phyloP scores from a whole-genome alignment of 2,797 vertebrate genomes.

The Jordanella pulchra region DNA sequence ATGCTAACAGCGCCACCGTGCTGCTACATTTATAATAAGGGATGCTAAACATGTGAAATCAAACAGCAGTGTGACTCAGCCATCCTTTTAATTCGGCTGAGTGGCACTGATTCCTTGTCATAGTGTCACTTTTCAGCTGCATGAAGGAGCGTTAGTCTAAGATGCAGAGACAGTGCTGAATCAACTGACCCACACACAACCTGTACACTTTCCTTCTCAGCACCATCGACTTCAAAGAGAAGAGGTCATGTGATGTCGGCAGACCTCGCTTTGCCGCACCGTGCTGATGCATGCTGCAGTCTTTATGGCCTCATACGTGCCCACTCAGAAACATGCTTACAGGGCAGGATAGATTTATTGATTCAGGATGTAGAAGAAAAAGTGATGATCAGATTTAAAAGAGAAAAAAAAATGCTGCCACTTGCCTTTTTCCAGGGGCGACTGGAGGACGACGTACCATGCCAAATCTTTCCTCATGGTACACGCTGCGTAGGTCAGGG shows the following conservation, averaged over 20 bases:
- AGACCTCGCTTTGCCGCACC: conserved; percentile 39
- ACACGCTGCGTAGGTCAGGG: conserved; percentile 3
- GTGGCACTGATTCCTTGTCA: conserved; percentile 35
- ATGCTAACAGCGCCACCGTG: not conserved
- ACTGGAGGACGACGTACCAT: conserved; percentile 4
- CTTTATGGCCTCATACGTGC: conserved; percentile 6
- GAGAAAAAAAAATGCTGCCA: conserved; percentile 19
- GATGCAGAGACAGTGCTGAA: conserved; percentile 58
- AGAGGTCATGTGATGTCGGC: conserved; percentile 14
- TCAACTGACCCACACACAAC: conserved; percentile 33
- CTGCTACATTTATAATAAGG: not conserved
- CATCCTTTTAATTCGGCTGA: conserved; percentile 25
- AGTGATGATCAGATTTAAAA: conserved; percentile 41
- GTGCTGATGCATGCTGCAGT: conserved; percentile 16
- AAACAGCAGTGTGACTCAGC: conserved; percentile 8
- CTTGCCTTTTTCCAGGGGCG: conserved; percentile 31
- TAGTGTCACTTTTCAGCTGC: conserved; percentile 47
- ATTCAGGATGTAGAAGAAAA: conserved; percentile 39
- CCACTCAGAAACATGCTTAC: conserved; percentile 25
- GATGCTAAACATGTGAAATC: conserved; percentile 25
- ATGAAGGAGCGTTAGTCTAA: conserved; percentile 47
- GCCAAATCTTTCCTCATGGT: conserved; percentile 9
- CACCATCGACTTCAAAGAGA: conserved; percentile 8
- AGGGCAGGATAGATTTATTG: conserved; percentile 26
- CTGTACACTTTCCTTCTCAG: conserved; percentile 4